phyloP scores from a whole-genome alignment of 2,888 invertebrate genomes.

The Drosophila meridionalis region DNA sequence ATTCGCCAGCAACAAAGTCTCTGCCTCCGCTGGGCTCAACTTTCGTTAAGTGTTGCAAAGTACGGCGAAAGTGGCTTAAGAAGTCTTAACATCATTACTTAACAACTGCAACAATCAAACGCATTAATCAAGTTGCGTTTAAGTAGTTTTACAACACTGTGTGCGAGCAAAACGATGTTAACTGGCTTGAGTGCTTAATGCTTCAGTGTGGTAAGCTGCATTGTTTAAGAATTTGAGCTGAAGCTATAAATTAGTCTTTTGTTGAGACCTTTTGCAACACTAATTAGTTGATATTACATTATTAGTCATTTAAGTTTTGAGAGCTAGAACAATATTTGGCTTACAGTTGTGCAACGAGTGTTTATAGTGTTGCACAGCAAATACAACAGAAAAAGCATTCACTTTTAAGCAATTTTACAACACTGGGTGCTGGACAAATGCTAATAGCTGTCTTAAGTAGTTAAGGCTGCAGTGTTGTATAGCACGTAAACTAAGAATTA shows the following conservation, averaged over 20 bases:
- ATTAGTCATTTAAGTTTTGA: background rate
- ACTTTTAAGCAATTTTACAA: background rate
- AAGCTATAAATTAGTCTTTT: background rate
- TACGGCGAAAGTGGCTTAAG: background rate
- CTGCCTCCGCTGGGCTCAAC: background rate
- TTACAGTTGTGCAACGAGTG: no score
- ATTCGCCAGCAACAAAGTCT: background rate
- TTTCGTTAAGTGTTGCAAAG: background rate
- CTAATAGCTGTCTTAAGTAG: background rate
- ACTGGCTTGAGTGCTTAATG: background rate
- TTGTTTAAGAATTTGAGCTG: no score
- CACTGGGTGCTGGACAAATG: background rate
- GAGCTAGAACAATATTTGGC: no score
- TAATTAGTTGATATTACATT: background rate
- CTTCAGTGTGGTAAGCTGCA: background rate
- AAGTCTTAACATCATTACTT: background rate
- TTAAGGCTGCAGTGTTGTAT: no score
- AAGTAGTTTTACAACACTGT: background rate
- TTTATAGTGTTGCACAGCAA: background rate
- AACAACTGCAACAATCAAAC: background rate
- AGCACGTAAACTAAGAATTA: background rate
- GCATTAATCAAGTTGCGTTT: background rate
- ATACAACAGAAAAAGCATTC: background rate
- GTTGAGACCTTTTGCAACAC: background rate
- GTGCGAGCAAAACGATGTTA: background rate